phyloP scores from a whole-genome alignment of 2,888 invertebrate genomes.

The Diadegma fenestrale region DNA sequence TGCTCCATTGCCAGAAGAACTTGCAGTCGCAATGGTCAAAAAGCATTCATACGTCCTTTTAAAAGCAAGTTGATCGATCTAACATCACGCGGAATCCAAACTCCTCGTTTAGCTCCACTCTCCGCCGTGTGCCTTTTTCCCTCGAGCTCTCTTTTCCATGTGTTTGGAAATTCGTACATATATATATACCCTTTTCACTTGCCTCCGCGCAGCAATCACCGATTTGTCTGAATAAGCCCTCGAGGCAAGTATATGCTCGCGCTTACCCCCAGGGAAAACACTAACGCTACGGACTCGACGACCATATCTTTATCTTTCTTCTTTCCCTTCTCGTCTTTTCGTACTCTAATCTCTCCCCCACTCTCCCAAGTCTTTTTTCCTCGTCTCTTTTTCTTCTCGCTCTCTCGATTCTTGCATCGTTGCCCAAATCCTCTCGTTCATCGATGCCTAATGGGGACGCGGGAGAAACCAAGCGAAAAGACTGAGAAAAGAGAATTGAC shows the following conservation, averaged over 20 bases:
- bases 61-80: constrained; percentile 20
- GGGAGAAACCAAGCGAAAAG: constrained; percentile 58
- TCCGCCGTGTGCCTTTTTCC: constrained; percentile 14
- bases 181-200: constrained; percentile 78
- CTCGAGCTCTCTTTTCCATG: constrained; percentile 8
- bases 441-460: constrained; percentile 80
- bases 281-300: constrained; percentile 66
- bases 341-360: constrained; percentile 36
- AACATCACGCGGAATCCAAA: constrained; percentile 48
- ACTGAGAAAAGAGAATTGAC: background rate
- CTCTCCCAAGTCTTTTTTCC: constrained; percentile 2
- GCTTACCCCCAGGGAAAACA: constrained; percentile 81
- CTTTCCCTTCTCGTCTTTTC: constrained; percentile 16
- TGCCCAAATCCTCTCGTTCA: constrained; percentile 73
- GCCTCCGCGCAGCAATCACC: constrained; percentile 83
- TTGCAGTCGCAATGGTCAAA: background rate
- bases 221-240: constrained; percentile 84
- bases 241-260: constrained; percentile 82
- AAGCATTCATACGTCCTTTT: constrained; percentile 13
- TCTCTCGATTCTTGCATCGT: constrained; percentile 57
- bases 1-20: constrained; percentile 18
- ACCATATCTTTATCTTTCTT: constrained; percentile 40
- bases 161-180: background rate
- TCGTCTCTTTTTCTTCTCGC: constrained; percentile 36
- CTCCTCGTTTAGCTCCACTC: constrained; percentile 54